A percentile compares a stretch with the other conserved stretches of the same genome.
Evolutionary conservation across 2,797 vertebrate genomes (phyloP).

Genomic region (Cryptoblepharus egeriae): DNA sequence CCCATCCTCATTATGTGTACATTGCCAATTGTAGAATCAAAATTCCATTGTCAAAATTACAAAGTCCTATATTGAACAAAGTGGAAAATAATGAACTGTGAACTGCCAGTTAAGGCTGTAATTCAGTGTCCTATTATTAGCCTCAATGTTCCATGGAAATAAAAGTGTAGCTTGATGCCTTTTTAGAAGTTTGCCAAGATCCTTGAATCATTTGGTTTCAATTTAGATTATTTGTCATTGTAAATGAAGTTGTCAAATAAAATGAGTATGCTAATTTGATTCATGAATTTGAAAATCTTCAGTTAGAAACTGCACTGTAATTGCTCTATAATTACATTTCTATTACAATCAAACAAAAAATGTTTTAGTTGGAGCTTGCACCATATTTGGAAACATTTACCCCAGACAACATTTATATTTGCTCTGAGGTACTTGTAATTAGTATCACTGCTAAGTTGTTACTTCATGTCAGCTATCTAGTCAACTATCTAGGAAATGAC

Average conservation of each 20-base stretch:
- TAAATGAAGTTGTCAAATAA: slow-evolving; percentile 30
- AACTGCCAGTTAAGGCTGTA: not conserved
- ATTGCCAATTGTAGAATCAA: slow-evolving; percentile 1
- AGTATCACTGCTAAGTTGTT: not conserved
- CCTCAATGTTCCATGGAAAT: not conserved
- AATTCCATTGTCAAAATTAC: slow-evolving; percentile 2
- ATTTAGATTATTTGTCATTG: slow-evolving; percentile 21
- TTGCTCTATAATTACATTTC: slow-evolving; percentile 29
- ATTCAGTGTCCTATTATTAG: not conserved
- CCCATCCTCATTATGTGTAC: not conserved
- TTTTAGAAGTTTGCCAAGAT: slow-evolving; percentile 5
- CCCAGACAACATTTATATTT: not conserved
- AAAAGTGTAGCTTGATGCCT: not conserved
- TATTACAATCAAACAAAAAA: slow-evolving; percentile 3
- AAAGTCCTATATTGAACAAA: slow-evolving; percentile 12
- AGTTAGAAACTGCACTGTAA: not conserved
- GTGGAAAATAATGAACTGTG: slow-evolving; percentile 20
- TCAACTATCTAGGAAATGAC: too few relatives aligned
- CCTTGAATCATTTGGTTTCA: slow-evolving; percentile 17
- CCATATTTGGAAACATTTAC: not conserved
- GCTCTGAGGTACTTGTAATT: not conserved
- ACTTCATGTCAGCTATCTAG: too few relatives aligned
- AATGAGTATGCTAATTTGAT: slow-evolving; percentile 23
- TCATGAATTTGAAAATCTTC: slow-evolving; percentile 31
- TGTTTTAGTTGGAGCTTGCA: not conserved